Evolutionary conservation across 2,888 invertebrate species (phyloP), one percentile per base, ranked within the genome.

Genomic region (Cheilosia pagana): DNA sequence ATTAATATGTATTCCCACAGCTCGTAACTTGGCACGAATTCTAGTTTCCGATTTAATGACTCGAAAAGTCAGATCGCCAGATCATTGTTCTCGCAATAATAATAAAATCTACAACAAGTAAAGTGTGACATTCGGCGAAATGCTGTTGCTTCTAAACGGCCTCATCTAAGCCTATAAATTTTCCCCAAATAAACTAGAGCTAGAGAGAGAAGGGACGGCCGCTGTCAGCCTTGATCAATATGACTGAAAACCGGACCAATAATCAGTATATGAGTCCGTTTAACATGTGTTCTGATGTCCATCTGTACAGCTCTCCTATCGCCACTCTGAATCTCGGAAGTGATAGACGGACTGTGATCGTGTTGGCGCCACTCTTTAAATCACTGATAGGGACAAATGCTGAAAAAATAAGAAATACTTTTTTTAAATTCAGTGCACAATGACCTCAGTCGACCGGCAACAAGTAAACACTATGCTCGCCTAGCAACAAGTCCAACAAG

Each of bases 401-500:
- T 35, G 14, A 19, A 60, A 35, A 50, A 43, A 41, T n/a, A 25
- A 52, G 1, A 16, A 19, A 28, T 55, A 50, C 5, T 14, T 6
- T 14, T 6, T 53, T 59, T 35, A 8, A 55, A 59, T 62, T 81
- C 55, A 63, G 35, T 82, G 67, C 65, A 70, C 59, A 76, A 52
- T 65, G 76, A 70, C 81, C 76, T 76, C 76, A 48, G 12, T 31
- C 48, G 53, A 62, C 77, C 57, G 63, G 48, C 63, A 62, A 57
- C 57, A 57, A 39, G 16, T 55, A 35, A 48, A 48, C 63, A 52
- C 50, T 39, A 41, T 60, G 12, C 16, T 35, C 35, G 67, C 62
- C 63, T 83, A 77, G 82, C 82, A 82, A 82, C 82, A 77, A 72
- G 50, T 53, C 50, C 14, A 31, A n/a, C 10, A 35, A 35, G 35